Evolutionary conservation across 2,113 vertebrate species (phyloP).

Genomic region (Atlantisia rogersi): DNA sequence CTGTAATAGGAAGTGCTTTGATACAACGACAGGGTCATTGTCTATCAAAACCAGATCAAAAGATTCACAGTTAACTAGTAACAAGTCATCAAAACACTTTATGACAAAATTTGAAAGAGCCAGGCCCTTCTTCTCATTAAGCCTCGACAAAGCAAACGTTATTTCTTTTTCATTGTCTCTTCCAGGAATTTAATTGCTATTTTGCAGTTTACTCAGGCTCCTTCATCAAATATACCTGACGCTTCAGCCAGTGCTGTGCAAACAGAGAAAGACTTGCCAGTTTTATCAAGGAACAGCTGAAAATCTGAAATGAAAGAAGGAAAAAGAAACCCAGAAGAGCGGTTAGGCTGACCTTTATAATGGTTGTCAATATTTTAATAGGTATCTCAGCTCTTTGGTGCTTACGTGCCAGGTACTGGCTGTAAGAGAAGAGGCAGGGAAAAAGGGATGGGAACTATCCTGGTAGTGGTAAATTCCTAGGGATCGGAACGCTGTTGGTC

Average conservation of each 20-base stretch:
- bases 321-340: not conserved
- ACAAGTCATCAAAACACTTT: not conserved
- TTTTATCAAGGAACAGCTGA: not conserved
- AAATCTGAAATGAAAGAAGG: not conserved
- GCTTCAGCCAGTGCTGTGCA: not conserved
- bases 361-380: not conserved
- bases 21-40: conserved; percentile 16
- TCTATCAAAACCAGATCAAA: conserved; percentile 48
- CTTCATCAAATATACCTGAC: not conserved
- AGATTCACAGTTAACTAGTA: conserved; percentile 1
- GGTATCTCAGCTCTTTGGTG: not conserved
- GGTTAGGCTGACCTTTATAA: not conserved
- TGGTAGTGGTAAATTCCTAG: not conserved
- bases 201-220: not conserved
- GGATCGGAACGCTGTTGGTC: not conserved
- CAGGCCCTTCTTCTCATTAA: not conserved
- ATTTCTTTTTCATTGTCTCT: not conserved
- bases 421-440: not conserved
- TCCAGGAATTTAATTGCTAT: not conserved
- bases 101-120: not conserved
- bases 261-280: not conserved
- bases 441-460: not conserved
- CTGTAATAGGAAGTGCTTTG: conserved; percentile 17
- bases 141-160: not conserved
- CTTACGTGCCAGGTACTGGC: not conserved